Base-by-base conservation (phyloP, 2,797 vertebrate genomes). In the Sarcophilus harrisii region DNA sequence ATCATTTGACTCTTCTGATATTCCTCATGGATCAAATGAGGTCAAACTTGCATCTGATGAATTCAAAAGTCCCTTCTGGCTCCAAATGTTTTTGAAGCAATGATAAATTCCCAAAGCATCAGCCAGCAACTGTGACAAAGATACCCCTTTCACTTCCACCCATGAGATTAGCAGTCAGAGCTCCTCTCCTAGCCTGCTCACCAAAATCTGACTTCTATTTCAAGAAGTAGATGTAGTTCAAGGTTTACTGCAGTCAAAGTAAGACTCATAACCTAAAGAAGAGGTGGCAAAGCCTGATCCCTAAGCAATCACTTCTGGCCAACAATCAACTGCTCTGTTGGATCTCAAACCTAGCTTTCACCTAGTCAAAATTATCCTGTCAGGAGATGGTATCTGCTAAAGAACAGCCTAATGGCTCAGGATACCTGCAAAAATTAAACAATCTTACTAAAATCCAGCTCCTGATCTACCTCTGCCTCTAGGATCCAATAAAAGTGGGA, bases 241-340 rank as follows among this genome's bases (percentile, higher is more conserved):
- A 10, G 94, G 89, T 49, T 94, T 38, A 13, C 5, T 91, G 81
- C n/a, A 91, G 52, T 27, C 73, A 62, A 91, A 92, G 91, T 59
- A 96, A 94, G 49, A 45, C 21, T 0, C 38, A 45, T 18, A 27
- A 45, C n/a, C n/a, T 73, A 73, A 38, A 6, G 0, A 57, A 27
- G 57, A 96, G 94, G 57, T 38, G 21, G 95, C 62, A 93, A 58
- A 54, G 92, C 89, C 60, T 58, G 91, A 94, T 96, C 96, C 97
- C 96, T 94, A 52, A 94, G n/a, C 57, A 96, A 32, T 59, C 66
- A 96, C 58, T 9, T 92, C 58, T 52, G 57, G 58, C 81, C 91
- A 94, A 92, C 32, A 59, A 45, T 30, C 89, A 91, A 57, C 55
- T 90, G 28, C 9, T 93, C 49, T 90, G 58, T n/a, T 24, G 27